Evolutionary conservation across 2,888 invertebrate species (phyloP), one percentile per base, ranked within the genome.

Genomic region (Ditylenchus weischeri): DNA sequence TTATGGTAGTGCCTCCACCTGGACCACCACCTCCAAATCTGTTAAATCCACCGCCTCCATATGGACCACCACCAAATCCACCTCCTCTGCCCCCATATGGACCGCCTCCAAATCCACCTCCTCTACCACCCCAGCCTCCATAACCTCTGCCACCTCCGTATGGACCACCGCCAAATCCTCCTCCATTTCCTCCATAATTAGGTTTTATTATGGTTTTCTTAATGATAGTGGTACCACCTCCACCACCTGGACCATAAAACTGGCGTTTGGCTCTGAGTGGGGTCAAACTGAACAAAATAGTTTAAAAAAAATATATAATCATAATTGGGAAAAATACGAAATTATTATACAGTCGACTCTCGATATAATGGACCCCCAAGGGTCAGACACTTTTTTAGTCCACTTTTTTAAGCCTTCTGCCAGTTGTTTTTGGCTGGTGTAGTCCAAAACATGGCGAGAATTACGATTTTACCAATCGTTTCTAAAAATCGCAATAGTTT

Each of bases 21-120:
- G 23, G 23, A 54, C 29, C 29, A 19, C 50, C 50, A 43, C 43
- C 43, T 43, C 43, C 43, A 43, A 43, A 43, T 43, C 43, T 43
- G 8, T 43, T 43, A n/a, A 51, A 54, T 54, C 54, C 54, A 23
- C 54, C 29, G 29, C 54, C 54, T 21, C 54, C 54, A 18, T 54
- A 54, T 21, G 50, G 50, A 7, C n/a, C n/a, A 18, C n/a, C n/a
- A 5, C 54, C 54, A 21, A 21, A 54, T 10, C 54, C 54, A 15
- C 54, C 54, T 54, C 54, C 54, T 23, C 54, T 29, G n/a, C 54
- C 54, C 10, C 54, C 54, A 11, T n/a, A 29, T 43, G 13, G 11
- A 6, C 43, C 43, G 5, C 29, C 29, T 4, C 50, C 50, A 50
- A 21, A 21, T 50, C 50, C 50, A 50, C 18, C 18, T 21, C 50